Base-by-base conservation (phyloP, 2,888 invertebrate species). In the Parochlus steinenii region DNA sequence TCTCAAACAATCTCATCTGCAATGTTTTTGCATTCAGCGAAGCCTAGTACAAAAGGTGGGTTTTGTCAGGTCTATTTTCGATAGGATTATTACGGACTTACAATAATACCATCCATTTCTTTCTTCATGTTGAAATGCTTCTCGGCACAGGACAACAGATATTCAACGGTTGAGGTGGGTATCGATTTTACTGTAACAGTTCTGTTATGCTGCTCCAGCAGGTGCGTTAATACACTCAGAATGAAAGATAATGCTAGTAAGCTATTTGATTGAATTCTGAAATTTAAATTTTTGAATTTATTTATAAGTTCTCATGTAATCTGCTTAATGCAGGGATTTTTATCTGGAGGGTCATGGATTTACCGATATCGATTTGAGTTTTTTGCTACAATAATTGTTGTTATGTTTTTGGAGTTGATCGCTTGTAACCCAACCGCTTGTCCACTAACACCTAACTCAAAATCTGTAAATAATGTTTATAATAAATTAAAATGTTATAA, bases 371-470 rank as follows among this genome's bases (percentile, higher is more conserved):
- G 50, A 45, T 55, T 56, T 8, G 60, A 56, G 31, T 33, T 40
- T 42, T 56, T 60, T n/a, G 57, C 58, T 6, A 50, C 48, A 30
- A 60, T 53, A 41, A 58, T 47, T 3, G 58, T 59, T 8, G 58
- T 51, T 30, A 50, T 38, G 36, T 51, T 51, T 3, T 48, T 42
- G 30, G 11, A 49, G 49, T 43, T 44, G 1, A 54, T 42, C 11
- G 53, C 31, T 8, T 47, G 43, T 7, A 58, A 38, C 1, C 56
- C 60, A 31, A 56, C 18, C 0, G 55, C 59, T 38, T 53, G 54
- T 4, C 28, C 29, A 2, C 44, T 35, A 35, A 55, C 54, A 17
- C 44, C 48, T 3, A 29, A n/a, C 7, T 15, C 17, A n/a, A 29
- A 16, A 4, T 35, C 35, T 35, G 4, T 23, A 5, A 6, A 12